phyloP scores from a whole-genome alignment of 2,797 vertebrate species.

The Microchirus variegatus region DNA sequence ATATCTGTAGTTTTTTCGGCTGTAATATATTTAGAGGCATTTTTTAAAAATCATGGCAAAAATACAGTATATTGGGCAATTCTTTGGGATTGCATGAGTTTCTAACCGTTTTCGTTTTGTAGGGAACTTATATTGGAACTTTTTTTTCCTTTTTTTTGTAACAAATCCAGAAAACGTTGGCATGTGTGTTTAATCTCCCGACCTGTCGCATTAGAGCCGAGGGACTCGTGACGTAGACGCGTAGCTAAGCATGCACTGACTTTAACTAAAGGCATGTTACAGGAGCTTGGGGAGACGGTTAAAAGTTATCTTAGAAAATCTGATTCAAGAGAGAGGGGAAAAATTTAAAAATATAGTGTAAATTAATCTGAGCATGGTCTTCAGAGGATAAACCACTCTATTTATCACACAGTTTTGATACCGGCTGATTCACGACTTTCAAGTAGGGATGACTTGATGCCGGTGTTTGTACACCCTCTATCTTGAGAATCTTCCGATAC shows the following conservation, averaged over 20 bases:
- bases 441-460: no score
- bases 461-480: no score
- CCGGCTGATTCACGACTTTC: constrained; percentile 25
- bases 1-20: constrained; percentile 82
- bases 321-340: constrained; percentile 6
- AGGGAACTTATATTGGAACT: constrained; percentile 69
- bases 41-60: constrained; percentile 76
- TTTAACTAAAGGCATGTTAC: constrained; percentile 23
- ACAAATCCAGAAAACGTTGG: constrained; percentile 58
- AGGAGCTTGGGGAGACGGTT: constrained; percentile 6
- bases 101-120: constrained; percentile 77
- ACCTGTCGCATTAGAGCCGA: constrained; percentile 35
- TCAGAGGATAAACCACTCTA: constrained; percentile 67
- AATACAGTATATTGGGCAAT: constrained; percentile 76
- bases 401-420: constrained; percentile 59
- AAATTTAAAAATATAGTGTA: constrained; percentile 66
- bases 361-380: constrained; percentile 63
- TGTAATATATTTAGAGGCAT: constrained; percentile 84
- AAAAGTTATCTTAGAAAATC: constrained; percentile 16
- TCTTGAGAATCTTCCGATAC: no score
- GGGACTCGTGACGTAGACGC: constrained; percentile 29
- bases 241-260: constrained; percentile 41
- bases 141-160: constrained; percentile 54
- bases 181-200: constrained; percentile 48
- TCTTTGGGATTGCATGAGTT: constrained; percentile 81